phyloP scores from a whole-genome alignment of 2,797 vertebrate genomes.

The Hemitrygon akajei region DNA sequence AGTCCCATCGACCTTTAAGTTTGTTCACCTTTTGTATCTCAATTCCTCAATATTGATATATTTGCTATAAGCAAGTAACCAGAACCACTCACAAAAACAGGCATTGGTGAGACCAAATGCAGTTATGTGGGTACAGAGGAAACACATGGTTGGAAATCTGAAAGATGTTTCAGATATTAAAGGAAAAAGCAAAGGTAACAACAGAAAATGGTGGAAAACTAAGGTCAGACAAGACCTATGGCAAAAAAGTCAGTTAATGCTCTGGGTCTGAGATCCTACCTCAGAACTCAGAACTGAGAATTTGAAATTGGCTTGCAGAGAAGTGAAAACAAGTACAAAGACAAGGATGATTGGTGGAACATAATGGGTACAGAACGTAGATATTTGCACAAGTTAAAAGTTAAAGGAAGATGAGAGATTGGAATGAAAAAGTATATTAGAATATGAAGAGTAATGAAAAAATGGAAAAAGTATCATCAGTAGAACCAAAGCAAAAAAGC shows the following conservation, averaged over 20 bases:
- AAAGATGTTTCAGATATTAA: neutral
- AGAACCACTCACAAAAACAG: no score
- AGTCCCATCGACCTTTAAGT: no score
- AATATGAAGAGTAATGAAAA: neutral
- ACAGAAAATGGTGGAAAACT: no score
- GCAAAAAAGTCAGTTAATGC: no score
- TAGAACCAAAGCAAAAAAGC: neutral
- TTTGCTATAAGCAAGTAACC: no score
- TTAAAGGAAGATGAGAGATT: neutral
- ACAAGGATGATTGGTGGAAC: neutral
- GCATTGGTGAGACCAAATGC: neutral
- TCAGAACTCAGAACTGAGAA: neutral
- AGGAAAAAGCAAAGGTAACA: neutral
- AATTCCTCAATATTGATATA: no score
- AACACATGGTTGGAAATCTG: neutral
- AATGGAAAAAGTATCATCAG: neutral
- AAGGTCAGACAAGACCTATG: no score
- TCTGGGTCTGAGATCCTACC: no score
- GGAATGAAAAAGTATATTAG: neutral
- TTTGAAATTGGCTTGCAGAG: neutral
- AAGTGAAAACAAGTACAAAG: neutral
- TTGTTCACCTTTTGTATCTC: no score
- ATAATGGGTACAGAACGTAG: neutral
- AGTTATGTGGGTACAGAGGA: neutral
- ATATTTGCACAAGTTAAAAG: neutral